Percentiles rank a stretch among this genome's conserved stretches.
These are phyloP conservation scores for Drosophila sechellia DNA, from an alignment of 1,140 invertebrate genomes.

Conservation along the genomic window DNA sequence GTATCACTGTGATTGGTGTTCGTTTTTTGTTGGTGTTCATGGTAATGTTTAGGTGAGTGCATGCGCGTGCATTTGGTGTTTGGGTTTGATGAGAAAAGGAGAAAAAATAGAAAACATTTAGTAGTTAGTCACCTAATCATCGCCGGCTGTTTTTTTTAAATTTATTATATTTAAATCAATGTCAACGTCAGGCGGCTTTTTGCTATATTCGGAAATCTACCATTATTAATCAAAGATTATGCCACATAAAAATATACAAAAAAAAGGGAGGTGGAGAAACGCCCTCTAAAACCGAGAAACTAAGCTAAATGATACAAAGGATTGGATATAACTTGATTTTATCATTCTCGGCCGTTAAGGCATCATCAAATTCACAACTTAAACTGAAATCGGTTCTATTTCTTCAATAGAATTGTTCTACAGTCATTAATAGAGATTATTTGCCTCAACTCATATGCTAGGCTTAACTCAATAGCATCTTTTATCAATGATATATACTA, in stretches of 20 bases:
- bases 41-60: slow-evolving; percentile 23
- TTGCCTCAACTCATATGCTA: neutral
- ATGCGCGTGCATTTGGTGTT: slow-evolving; percentile 55
- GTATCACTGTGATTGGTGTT: slow-evolving; percentile 64
- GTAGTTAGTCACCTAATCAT: slow-evolving; percentile 44
- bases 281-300: slow-evolving; percentile 7
- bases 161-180: slow-evolving; percentile 23
- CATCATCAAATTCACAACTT: neutral
- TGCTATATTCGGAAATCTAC: neutral
- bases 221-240: neutral
- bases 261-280: neutral
- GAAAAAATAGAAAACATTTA: slow-evolving; percentile 33
- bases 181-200: slow-evolving; percentile 13
- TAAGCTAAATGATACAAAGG: too few species aligned
- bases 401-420: neutral
- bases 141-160: neutral
- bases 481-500: too few species aligned
- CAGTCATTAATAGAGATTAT: neutral
- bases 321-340: too few species aligned
- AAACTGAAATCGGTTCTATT: neutral
- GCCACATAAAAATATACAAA: neutral
- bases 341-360: too few species aligned
- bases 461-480: too few species aligned
- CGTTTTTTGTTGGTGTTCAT: slow-evolving; percentile 17
- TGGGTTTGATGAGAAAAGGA: slow-evolving; percentile 35